These are phyloP conservation scores for Chrysopa pallens DNA, from an alignment of 1,140 invertebrate species.

Conservation along the genomic window DNA sequence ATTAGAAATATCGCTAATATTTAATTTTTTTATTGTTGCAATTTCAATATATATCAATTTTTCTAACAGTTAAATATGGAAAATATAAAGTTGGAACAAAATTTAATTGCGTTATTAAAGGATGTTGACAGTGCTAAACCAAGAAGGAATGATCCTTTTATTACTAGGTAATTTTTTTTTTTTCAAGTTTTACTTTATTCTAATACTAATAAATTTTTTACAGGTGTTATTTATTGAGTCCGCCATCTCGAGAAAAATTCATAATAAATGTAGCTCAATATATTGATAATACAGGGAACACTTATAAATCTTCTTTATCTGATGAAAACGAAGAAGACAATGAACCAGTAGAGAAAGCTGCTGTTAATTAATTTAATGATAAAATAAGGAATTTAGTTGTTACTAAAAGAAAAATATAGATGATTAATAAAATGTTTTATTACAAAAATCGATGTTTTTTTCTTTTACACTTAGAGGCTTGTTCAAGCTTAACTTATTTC, in stretches of 20 bases:
- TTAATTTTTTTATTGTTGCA: too few relatives aligned
- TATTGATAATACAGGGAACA: constrained; percentile 15
- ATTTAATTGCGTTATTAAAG: constrained; percentile 40
- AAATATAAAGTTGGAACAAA: constrained; percentile 43
- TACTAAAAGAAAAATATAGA: too few relatives aligned
- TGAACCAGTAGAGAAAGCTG: constrained; percentile 1
- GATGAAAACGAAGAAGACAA: constrained; percentile 16
- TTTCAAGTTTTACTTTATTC: too few relatives aligned
- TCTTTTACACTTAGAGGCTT: too few relatives aligned
- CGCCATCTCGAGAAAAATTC: constrained; percentile 39
- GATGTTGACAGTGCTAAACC: constrained; percentile 40
- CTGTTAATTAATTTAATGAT: too few relatives aligned
- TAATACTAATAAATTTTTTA: too few relatives aligned
- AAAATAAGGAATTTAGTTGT: too few relatives aligned
- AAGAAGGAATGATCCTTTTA: constrained; percentile 41
- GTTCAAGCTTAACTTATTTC: too few relatives aligned
- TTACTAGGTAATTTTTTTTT: constrained; percentile 32
- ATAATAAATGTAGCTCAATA: constrained; percentile 43
- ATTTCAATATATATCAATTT: too few relatives aligned
- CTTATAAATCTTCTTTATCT: constrained; percentile 3
- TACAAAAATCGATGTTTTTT: too few relatives aligned
- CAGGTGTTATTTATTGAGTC: constrained; percentile 26
- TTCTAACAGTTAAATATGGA: constrained; percentile 59
- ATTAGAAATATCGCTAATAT: too few relatives aligned
- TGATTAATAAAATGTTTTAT: too few relatives aligned